phyloP scores from a whole-genome alignment of 2,113 vertebrate species.

The Oreotrochilus melanogaster region DNA sequence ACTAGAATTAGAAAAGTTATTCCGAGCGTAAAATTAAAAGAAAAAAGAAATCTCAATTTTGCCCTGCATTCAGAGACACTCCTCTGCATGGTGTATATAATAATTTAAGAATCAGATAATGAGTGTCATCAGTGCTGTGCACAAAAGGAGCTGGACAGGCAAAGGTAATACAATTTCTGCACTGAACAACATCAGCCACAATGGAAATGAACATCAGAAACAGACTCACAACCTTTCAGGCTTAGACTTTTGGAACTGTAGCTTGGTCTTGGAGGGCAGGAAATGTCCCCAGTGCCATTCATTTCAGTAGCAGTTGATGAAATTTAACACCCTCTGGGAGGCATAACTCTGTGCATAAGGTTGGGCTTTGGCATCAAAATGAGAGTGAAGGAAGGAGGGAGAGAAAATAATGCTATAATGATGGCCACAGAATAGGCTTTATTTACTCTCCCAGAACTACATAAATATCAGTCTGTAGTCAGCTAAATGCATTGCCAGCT shows the following conservation, averaged over 20 bases:
- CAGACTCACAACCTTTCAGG: background rate
- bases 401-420: slow-evolving; percentile 1
- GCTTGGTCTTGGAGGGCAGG: background rate
- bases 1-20: background rate
- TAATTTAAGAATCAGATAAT: background rate
- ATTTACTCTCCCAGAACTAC: slow-evolving; percentile 55
- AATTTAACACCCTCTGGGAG: background rate
- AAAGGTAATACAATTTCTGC: background rate
- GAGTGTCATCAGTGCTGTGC: background rate
- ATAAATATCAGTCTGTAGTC: slow-evolving; percentile 45
- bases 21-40: background rate
- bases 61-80: background rate
- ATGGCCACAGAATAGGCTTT: background rate
- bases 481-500: slow-evolving; percentile 49
- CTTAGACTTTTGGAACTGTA: background rate
- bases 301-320: background rate
- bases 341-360: fast-evolving
- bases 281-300: background rate
- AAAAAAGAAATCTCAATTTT: background rate
- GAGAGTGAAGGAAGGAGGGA: background rate
- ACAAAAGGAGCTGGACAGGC: background rate
- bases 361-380: background rate
- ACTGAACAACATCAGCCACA: fast-evolving
- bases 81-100: no score
- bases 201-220: background rate